Conservation (phyloP, 1,140 invertebrate genomes). For the Laodelphax striatellus region DNA sequence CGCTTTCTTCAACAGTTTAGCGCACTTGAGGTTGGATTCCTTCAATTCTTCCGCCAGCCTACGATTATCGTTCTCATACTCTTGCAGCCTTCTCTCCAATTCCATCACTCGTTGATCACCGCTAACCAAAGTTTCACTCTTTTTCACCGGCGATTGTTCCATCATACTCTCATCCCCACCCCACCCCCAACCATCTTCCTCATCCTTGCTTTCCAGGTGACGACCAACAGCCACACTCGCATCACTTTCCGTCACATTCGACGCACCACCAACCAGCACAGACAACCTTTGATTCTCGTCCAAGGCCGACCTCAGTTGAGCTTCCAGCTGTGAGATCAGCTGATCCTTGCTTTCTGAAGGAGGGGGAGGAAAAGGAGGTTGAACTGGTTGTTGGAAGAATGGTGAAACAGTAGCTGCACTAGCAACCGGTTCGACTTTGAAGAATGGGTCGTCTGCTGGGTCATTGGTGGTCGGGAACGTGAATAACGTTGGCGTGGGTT, state of each 20-base stretch:
- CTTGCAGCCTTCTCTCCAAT: conserved; percentile 36
- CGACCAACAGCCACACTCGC: neutral
- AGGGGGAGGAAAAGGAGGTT: too few species aligned
- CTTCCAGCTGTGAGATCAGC: too few species aligned
- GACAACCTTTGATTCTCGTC: conserved; percentile 1
- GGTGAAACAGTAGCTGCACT: too few species aligned
- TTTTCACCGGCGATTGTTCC: conserved; percentile 29
- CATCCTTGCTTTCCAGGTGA: conserved; percentile 21
- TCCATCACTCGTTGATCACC: conserved; percentile 29
- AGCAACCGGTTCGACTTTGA: too few species aligned
- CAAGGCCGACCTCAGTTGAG: too few species aligned
- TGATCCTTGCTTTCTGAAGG: too few species aligned
- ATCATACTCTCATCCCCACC: conserved; percentile 37
- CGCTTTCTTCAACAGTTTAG: conserved; percentile 59
- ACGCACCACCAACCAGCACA: conserved; percentile 6
- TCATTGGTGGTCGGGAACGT: too few species aligned
- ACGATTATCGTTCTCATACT: conserved; percentile 37
- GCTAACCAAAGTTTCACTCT: neutral
- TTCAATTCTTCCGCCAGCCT: conserved; percentile 42
- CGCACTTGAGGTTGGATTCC: conserved; percentile 46
- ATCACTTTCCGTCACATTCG: neutral
- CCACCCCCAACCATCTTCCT: conserved; percentile 45
- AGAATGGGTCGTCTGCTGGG: too few species aligned
- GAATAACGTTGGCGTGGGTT: neutral
- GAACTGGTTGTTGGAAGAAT: too few species aligned